Percentiles rank a stretch among this genome's conserved stretches.
phyloP scores from a whole-genome alignment of 2,797 vertebrate genomes.

The Heliangelus exortis region DNA sequence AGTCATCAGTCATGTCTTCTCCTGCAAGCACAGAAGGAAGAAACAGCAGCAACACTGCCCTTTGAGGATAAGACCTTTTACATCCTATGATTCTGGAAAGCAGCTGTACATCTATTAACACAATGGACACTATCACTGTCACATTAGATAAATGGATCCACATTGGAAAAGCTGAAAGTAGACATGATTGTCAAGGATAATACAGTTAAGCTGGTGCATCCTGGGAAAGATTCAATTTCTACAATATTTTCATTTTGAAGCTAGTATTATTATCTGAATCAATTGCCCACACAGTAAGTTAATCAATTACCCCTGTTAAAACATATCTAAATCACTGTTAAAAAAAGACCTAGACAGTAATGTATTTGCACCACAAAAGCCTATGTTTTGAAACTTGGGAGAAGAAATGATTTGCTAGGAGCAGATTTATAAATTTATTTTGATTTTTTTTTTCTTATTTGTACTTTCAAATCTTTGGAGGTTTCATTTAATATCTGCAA shows the following conservation, averaged over 20 bases:
- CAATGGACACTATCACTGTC: conserved; percentile 2
- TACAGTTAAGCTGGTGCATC: not conserved
- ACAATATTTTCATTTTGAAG: conserved; percentile 2
- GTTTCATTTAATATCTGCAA: not conserved
- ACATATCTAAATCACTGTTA: not conserved
- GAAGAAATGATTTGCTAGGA: not conserved
- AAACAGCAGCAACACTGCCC: not conserved
- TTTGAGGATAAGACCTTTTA: conserved; percentile 30
- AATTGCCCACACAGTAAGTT: not conserved
- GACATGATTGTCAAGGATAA: conserved; percentile 11
- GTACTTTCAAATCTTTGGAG: not conserved
- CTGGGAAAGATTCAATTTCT: conserved; percentile 17
- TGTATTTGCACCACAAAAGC: not conserved
- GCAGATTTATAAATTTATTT: not conserved
- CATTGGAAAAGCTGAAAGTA: not conserved
- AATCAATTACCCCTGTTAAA: not conserved
- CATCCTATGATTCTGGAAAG: conserved; percentile 22
- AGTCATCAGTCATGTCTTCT: conserved; percentile 43
- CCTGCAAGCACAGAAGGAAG: conserved; percentile 18
- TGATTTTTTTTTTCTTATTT: not conserved
- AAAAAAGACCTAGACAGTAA: not conserved
- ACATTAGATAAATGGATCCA: conserved; percentile 30
- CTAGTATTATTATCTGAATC: not conserved
- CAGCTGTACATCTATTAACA: conserved; percentile 26
- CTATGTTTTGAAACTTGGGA: not conserved